Conservation (phyloP, 2,888 invertebrate species). For the Iselma pallidipennis region DNA sequence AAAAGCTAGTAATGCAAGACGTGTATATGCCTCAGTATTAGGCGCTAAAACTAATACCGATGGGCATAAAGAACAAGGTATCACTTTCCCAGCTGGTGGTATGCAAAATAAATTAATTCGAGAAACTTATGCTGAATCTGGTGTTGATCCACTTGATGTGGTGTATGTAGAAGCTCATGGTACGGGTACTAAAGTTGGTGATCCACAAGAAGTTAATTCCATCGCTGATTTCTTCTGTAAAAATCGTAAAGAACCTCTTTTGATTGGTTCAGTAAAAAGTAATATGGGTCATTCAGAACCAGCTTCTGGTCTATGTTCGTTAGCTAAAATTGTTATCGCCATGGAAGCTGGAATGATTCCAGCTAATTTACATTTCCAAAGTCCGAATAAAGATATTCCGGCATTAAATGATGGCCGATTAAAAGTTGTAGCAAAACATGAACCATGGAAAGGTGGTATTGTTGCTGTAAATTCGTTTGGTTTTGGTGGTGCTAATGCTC, state of each 20-base stretch:
- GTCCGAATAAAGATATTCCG: constrained; percentile 88
- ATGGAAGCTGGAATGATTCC: constrained; percentile 93
- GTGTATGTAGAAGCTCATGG: constrained; percentile 97
- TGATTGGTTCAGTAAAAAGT: constrained; percentile 96
- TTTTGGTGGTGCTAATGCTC: constrained; percentile 97
- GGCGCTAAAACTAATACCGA: constrained; percentile 92
- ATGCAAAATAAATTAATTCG: constrained; percentile 81
- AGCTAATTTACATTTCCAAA: constrained; percentile 84
- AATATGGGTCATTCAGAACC: constrained; percentile 99
- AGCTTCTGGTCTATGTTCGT: constrained; percentile 85
- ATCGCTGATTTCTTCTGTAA: constrained; percentile 91
- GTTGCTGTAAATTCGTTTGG: constrained; percentile 96
- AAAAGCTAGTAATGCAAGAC: constrained; percentile 72
- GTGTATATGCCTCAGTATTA: constrained; percentile 85
- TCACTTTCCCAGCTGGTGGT: constrained; percentile 80
- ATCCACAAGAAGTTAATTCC: constrained; percentile 96
- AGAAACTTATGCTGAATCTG: constrained; percentile 85
- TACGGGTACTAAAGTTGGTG: constrained; percentile 97
- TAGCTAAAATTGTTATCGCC: constrained; percentile 89
- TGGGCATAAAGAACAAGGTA: constrained; percentile 89
- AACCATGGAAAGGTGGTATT: constrained; percentile 88
- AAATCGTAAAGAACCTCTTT: constrained; percentile 74
- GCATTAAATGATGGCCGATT: constrained; percentile 88
- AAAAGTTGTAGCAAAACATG: constrained; percentile 84
- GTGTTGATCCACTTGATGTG: constrained; percentile 81